Base-by-base conservation (phyloP, 2,888 invertebrate genomes). In the Strigamia maritima region DNA sequence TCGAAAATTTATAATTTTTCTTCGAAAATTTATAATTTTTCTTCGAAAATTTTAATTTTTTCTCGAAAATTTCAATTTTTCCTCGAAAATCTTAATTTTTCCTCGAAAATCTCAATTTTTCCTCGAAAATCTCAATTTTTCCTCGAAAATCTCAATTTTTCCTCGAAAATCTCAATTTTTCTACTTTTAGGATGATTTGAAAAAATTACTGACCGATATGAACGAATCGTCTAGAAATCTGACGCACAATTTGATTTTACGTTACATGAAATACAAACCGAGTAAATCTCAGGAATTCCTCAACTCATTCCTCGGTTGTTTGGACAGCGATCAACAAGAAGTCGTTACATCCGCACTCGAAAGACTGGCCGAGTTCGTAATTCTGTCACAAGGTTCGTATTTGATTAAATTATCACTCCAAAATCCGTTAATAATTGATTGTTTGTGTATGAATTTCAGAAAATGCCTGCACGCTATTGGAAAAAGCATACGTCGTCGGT, bases 401-500 rank as follows among this genome's bases (percentile, higher is more conserved):
- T 49, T 4, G 49, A 49, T 4, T n/a, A 49, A 49, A n/a, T n/a
- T n/a, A n/a, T 31, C 31, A 31, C 2, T 49, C n/a, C 2, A n/a
- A 49, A 19, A 2, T 70, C 7, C 14, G n/a, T 70, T 22, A 8
- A 26, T 8, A n/a, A 81, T 80, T 81, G 82, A 76, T 60, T 81
- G 38, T 81, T 83, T 79, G 78, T 79, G 24, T 31, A 4, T 7
- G 31, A 2, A 31, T 86, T 87, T 78, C 86, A 90, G 97, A 96
- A 86, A 91, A 93, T 86, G 94, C 94, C 0, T 89, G 91, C 79
- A 89, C 91, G 78, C 89, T 97, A 77, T 89, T 97, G 82, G 90
- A 91, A 84, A 91, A 91, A 81, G 93, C 94, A 0, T 97, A 97
- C 87, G 90, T 91, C 82, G 88, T 95, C 74, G 95, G 95, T 2